Evolutionary conservation across 2,888 invertebrate genomes (phyloP).

Genomic region (Pomacea canaliculata): DNA sequence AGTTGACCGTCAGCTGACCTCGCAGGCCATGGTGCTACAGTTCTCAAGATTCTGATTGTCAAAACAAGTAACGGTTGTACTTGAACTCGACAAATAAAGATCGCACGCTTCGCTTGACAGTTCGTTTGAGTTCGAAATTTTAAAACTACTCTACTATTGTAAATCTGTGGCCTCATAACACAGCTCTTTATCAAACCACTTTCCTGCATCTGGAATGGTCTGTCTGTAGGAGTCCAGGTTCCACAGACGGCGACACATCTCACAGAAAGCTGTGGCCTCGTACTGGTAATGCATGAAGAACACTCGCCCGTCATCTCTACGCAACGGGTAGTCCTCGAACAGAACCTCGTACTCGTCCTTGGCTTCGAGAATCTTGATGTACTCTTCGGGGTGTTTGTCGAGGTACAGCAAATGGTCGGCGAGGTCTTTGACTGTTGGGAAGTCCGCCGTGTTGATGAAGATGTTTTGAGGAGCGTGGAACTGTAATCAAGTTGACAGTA

Average conservation of each 20-base stretch:
- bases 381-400: slow-evolving; percentile 17
- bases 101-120: accelerated
- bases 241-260: slow-evolving; percentile 35
- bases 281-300: slow-evolving; percentile 25
- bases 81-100: too few relatives aligned
- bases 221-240: slow-evolving; percentile 24
- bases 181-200: slow-evolving; percentile 10
- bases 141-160: not conserved
- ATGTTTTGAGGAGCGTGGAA: slow-evolving; percentile 10
- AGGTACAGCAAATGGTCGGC: slow-evolving; percentile 18
- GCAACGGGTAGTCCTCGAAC: slow-evolving; percentile 20
- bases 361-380: slow-evolving; percentile 12
- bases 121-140: too few relatives aligned
- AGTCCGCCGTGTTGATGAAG: slow-evolving; percentile 22
- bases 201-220: slow-evolving; percentile 5
- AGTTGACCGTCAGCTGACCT: too few relatives aligned
- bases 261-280: slow-evolving; percentile 25
- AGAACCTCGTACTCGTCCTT: slow-evolving; percentile 19
- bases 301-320: not conserved
- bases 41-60: too few relatives aligned
- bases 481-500: not conserved
- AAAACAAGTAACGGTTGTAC: too few relatives aligned
- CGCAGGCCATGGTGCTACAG: too few relatives aligned
- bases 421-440: slow-evolving; percentile 11
- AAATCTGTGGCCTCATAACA: not conserved